Percentiles rank a stretch among this genome's conserved stretches.
Evolutionary conservation across 2,113 vertebrate species (phyloP).

Genomic region (Vulpes vulpes): DNA sequence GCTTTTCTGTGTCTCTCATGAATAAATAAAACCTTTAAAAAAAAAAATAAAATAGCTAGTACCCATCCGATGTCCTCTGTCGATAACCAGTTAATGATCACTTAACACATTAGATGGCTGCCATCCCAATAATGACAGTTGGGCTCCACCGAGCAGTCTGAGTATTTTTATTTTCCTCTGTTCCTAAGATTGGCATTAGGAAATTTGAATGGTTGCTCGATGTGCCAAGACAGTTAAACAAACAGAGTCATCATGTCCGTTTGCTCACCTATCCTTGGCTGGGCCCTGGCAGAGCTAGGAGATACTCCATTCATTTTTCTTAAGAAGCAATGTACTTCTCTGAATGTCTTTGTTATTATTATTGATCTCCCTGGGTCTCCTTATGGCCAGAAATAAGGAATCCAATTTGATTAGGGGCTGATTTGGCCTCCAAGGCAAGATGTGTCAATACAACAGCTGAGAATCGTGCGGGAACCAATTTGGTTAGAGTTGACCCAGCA

Average conservation of each 20-base stretch:
- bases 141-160: not conserved
- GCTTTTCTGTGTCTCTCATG: no score
- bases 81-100: not conserved
- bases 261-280: not conserved
- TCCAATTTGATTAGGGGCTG: constrained; percentile 64
- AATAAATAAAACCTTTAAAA: no score
- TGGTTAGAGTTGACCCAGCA: not conserved
- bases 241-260: not conserved
- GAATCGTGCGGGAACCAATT: not conserved
- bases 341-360: constrained; percentile 62
- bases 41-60: not conserved
- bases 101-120: not conserved
- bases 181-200: not conserved
- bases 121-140: not conserved
- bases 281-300: not conserved
- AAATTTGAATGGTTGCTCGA: not conserved
- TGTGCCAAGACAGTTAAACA: not conserved
- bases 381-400: constrained; percentile 65
- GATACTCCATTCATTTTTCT: constrained; percentile 42
- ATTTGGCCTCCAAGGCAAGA: constrained; percentile 56
- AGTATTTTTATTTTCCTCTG: not conserved
- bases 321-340: not conserved
- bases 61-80: not conserved
- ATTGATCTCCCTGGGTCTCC: constrained; percentile 64
- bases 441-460: not conserved